A percentile compares a stretch with the other conserved stretches of the same genome.
phyloP scores from a whole-genome alignment of 2,888 invertebrate species.

The Diarsia mendica region DNA sequence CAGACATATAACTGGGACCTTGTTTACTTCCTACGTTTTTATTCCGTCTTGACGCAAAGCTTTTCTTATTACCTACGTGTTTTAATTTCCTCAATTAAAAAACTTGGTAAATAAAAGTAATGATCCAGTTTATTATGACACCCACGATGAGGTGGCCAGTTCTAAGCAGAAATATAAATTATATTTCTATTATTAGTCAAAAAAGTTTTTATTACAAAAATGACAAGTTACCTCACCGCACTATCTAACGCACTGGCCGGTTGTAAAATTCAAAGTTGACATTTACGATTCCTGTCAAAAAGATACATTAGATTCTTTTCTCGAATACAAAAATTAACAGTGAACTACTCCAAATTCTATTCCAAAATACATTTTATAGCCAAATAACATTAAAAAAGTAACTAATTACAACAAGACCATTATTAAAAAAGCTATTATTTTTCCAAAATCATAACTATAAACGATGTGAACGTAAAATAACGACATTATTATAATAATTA shows the following conservation, averaged over 20 bases:
- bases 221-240: conserved; percentile 41
- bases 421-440: conserved; percentile 49
- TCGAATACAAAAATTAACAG: conserved; percentile 34
- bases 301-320: conserved; percentile 38
- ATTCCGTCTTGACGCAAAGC: background rate
- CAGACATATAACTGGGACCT: background rate
- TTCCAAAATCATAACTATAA: conserved; percentile 39
- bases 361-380: conserved; percentile 30
- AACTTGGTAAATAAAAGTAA: conserved; percentile 20
- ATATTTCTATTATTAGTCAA: conserved; percentile 45
- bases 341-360: conserved; percentile 36
- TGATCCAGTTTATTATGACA: conserved; percentile 44
- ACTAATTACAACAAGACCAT: conserved; percentile 51
- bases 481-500: conserved; percentile 61
- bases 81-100: conserved; percentile 1
- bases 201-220: conserved; percentile 51
- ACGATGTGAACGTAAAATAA: conserved; percentile 52
- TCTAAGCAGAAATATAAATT: conserved; percentile 40
- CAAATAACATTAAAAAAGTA: conserved; percentile 37
- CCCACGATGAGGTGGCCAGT: conserved; percentile 29
- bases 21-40: background rate
- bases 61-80: background rate
- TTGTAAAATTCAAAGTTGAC: conserved; percentile 48
- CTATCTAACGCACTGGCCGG: conserved; percentile 43
- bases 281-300: conserved; percentile 50